Percentiles rank a stretch among this genome's conserved stretches.
phyloP scores from a whole-genome alignment of 2,113 vertebrate species.

The Plectropomus leopardus region DNA sequence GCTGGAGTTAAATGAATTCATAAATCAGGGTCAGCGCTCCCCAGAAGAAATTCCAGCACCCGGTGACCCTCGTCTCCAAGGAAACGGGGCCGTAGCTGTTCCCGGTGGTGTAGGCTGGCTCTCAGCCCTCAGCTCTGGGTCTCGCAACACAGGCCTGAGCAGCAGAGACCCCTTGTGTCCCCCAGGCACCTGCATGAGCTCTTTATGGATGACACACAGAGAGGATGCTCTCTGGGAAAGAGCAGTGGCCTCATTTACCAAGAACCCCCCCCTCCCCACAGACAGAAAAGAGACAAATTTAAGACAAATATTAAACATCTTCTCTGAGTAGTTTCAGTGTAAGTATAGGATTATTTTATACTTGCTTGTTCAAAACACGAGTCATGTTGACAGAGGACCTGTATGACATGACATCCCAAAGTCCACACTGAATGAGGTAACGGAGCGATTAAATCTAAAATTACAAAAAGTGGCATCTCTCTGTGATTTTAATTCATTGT shows the following conservation, averaged over 20 bases:
- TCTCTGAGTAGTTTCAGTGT: neutral
- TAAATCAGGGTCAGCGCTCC: slow-evolving; percentile 83
- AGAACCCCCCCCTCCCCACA: slow-evolving; percentile 12
- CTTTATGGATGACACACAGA: slow-evolving; percentile 47
- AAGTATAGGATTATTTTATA: neutral
- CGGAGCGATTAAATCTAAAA: no score
- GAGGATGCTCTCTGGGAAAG: slow-evolving; percentile 54
- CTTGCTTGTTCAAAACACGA: neutral
- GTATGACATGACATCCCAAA: neutral
- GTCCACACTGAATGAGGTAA: neutral
- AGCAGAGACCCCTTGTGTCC: slow-evolving; percentile 67
- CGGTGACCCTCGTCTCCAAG: slow-evolving; percentile 75
- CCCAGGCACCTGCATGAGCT: slow-evolving; percentile 66
- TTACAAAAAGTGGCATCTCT: neutral
- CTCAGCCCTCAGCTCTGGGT: slow-evolving; percentile 45
- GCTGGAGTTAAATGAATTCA: slow-evolving; percentile 79
- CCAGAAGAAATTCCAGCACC: slow-evolving; percentile 80
- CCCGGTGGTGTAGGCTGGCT: slow-evolving; percentile 55
- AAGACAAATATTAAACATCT: no score
- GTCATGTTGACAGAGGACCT: neutral
- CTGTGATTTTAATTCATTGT: neutral
- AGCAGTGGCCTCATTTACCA: slow-evolving; percentile 30
- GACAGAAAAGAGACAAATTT: slow-evolving; percentile 33
- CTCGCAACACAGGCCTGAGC: slow-evolving; percentile 50
- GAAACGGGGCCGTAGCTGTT: slow-evolving; percentile 68